Evolutionary conservation across 2,888 invertebrate genomes (phyloP), one percentile per base, ranked within the genome.

Genomic region (Blastobasis lacticolella): DNA sequence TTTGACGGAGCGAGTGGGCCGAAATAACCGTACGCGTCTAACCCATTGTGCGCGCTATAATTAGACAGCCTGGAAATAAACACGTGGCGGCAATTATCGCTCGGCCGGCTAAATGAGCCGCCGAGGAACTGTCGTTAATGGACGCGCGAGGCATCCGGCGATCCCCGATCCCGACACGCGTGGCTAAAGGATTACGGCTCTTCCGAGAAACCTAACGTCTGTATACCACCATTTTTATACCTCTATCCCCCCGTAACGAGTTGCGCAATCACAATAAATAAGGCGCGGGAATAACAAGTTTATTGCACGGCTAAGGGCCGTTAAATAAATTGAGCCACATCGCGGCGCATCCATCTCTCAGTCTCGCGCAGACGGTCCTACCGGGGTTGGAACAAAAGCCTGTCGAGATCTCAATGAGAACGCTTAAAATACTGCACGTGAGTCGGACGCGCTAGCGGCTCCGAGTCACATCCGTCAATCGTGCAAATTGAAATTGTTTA

Each of bases 81-180:
- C 88, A 88, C 88, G 84, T 88, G 88, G 84, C 79, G 81, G 88
- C 87, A 88, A 88, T 88, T 88, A 88, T 85, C 86, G 81, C 79
- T 69, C 42, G 82, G 79, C 81, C 83, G 79, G 85, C 84, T 86
- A 86, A 88, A 88, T 87, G 88, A 88, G 85, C 78, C 87, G 81
- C 78, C 76, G 74, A 79, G 81, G 72, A 76, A 76, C 78, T 74
- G 77, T 78, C 85, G 84, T 82, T 87, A 86, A 87, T 84, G 84
- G 79, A 76, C 73, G 73, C 80, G 77, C 71, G 75, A 65, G 66
- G 73, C 74, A 85, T 86, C 86, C 87, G 87, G 84, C 76, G 76
- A 72, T 23, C 23, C 23, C 73, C 69, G 69, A 75, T 75, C 71
- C 70, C 73, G 63, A 63, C 64, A 59, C 59, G 64, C 69, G 62